A percentile compares a stretch with the other conserved stretches of the same genome.
Evolutionary conservation across 2,888 invertebrate species (phyloP).

Genomic region (Taphrorychus bicolor): DNA sequence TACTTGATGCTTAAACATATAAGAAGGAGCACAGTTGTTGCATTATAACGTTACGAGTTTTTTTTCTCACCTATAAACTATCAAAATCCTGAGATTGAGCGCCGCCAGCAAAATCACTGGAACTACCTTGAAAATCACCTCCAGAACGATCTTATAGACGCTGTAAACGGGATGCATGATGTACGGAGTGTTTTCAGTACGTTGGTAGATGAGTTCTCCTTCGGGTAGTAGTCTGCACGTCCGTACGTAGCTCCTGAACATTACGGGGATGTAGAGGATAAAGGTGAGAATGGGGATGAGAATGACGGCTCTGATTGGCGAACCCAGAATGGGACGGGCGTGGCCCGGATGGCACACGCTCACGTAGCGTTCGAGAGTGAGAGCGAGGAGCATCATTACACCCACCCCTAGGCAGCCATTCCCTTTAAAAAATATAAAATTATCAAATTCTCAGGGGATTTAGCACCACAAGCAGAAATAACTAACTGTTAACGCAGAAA

Average conservation of each 20-base stretch:
- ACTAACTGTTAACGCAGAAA: background rate
- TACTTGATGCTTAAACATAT: too few species aligned
- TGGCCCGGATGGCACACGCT: slow-evolving; percentile 78
- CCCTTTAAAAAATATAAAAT: slow-evolving; percentile 43
- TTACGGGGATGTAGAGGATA: slow-evolving; percentile 72
- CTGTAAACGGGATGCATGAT: slow-evolving; percentile 55
- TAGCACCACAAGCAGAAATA: background rate
- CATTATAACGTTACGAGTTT: background rate
- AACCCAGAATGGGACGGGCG: slow-evolving; percentile 67
- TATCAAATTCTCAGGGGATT: background rate
- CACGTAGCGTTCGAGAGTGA: slow-evolving; percentile 77
- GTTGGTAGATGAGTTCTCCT: slow-evolving; percentile 66
- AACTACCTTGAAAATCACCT: slow-evolving; percentile 71
- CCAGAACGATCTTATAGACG: slow-evolving; percentile 69
- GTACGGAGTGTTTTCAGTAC: slow-evolving; percentile 54
- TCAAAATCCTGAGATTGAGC: slow-evolving; percentile 71
- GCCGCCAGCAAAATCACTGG: slow-evolving; percentile 72
- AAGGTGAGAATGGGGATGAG: slow-evolving; percentile 71
- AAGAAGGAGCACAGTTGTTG: too few species aligned
- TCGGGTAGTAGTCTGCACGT: slow-evolving; percentile 55
- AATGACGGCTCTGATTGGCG: slow-evolving; percentile 69
- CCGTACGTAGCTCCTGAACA: slow-evolving; percentile 57
- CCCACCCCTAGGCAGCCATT: slow-evolving; percentile 78
- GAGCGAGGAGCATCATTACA: slow-evolving; percentile 76
- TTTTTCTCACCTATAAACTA: slow-evolving; percentile 63